These are phyloP conservation scores for Labeo calbasu DNA, from an alignment of 2,797 vertebrate species.

Conservation along the genomic window DNA sequence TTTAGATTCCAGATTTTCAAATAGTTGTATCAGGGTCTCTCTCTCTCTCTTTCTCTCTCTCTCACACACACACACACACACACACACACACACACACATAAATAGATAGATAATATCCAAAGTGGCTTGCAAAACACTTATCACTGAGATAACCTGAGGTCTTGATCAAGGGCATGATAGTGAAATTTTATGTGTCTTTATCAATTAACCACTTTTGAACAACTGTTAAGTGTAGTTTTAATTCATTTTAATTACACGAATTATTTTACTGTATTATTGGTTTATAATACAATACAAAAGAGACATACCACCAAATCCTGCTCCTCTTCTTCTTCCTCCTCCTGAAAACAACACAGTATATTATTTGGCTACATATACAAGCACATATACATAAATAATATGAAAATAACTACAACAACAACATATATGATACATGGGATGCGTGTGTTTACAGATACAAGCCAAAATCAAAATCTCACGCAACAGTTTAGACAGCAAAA, in stretches of 20 bases:
- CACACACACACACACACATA: too few species aligned
- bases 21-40: too few species aligned
- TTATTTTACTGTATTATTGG: background rate
- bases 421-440: background rate
- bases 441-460: background rate
- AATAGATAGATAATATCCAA: background rate
- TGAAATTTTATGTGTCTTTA: background rate
- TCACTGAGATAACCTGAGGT: background rate
- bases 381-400: too few species aligned
- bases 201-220: background rate
- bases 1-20: too few species aligned
- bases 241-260: background rate
- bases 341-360: conserved; percentile 52
- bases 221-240: background rate
- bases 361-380: background rate
- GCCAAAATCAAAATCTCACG: background rate
- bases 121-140: too few species aligned
- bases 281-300: background rate
- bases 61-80: too few species aligned
- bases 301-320: conserved; percentile 80
- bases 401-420: background rate
- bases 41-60: too few species aligned
- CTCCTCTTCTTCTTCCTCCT: conserved; percentile 76
- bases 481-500: background rate
- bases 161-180: background rate